Evolutionary conservation across 1,140 invertebrate genomes (phyloP).

Genomic region (Listronotus oregonensis): DNA sequence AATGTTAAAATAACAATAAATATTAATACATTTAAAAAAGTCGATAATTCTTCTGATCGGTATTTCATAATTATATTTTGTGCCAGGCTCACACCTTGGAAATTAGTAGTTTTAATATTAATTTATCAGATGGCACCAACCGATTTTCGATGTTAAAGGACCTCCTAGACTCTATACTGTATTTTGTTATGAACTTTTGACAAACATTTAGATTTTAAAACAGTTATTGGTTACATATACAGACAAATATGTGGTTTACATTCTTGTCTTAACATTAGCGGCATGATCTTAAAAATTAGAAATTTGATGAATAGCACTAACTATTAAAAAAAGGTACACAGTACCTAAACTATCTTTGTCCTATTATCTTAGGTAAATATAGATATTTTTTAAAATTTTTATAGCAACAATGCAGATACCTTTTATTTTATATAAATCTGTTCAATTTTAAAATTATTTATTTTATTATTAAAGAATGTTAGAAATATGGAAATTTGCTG

Average conservation of each 20-base stretch:
- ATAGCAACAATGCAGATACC: conserved; percentile 5
- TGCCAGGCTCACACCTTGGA: too few species aligned
- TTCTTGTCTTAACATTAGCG: too few species aligned
- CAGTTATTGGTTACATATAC: conserved; percentile 7
- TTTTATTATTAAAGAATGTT: too few species aligned
- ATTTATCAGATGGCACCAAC: too few species aligned
- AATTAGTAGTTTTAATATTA: too few species aligned
- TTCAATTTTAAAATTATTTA: too few species aligned
- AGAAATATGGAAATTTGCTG: too few species aligned
- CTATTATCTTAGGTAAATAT: background rate
- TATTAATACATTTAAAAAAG: too few species aligned
- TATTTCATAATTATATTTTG: too few species aligned
- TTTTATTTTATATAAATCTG: background rate
- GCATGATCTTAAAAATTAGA: conserved; percentile 7
- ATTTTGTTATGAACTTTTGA: too few species aligned
- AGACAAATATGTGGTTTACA: conserved; percentile 7
- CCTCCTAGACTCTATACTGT: background rate
- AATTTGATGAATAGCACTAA: conserved; percentile 1
- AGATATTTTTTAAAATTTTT: background rate
- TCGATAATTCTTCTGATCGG: too few species aligned
- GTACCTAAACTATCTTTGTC: conserved; percentile 5
- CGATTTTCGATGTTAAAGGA: background rate
- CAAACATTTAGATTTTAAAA: background rate
- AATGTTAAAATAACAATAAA: too few species aligned
- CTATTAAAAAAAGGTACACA: conserved; percentile 17